Base-by-base conservation (phyloP, 2,113 vertebrate genomes). In the Alouatta palliata region DNA sequence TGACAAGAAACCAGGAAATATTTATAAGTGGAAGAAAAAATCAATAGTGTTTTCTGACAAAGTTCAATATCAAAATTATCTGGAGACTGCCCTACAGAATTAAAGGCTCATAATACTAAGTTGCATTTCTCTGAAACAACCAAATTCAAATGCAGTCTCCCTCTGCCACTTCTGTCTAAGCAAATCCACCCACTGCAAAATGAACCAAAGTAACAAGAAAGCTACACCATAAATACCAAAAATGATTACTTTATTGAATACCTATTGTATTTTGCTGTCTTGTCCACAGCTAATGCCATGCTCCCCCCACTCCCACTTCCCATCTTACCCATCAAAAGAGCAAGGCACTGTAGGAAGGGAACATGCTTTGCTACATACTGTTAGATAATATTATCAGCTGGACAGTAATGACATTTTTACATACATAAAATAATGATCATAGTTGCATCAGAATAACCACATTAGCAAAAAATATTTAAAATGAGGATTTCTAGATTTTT, bases 381-480 rank as follows among this genome's bases (percentile, higher is more conserved):
- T 40, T n/a, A 95, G 23, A 58, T 45, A 68, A 64, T 71, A 71
- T n/a, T 56, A 92, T 56, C 13, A 4, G 19, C 58, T 81, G 43
- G 32, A 35, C 17, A 52, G 19, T 61, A 73, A 8, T 75, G 70
- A 35, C 52, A 75, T 45, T 79, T 93, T 70, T 80, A 27, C 23
- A 76, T 47, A 58, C 6, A 81, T 83, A 93, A 90, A 84, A 76
- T 95, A 73, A 94, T 93, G 43, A 75, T 40, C 49, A 23, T 14
- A 47, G 19, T 56, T 43, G 7, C 1, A 68, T 20, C 13, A 93
- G 47, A 86, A 89, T 64, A 90, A 91, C 43, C 49, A 71, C 4
- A 35, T 87, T 54, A 90, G 49, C 75, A 40, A 47, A 52, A 56
- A 90, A 23, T n/a, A 37, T 94, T 43, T n/a, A 61, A 95, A 96